Evolutionary conservation across 2,797 vertebrate species (phyloP), one percentile per base, ranked within the genome.

Genomic region (Silurus aristotelis): DNA sequence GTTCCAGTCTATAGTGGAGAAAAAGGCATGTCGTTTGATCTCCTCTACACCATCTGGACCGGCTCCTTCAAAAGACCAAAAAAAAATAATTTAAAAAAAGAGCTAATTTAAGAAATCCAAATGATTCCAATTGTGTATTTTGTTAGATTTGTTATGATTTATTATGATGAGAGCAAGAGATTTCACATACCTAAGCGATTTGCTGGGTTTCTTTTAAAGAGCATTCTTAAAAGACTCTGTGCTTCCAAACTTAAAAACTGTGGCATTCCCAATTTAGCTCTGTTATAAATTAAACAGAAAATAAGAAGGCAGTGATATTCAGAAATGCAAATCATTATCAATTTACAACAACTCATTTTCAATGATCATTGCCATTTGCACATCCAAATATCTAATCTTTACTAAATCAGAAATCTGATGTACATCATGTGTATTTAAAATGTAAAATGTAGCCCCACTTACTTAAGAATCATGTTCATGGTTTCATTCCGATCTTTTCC

Each of bases 401-500:
- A 58, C 27, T 38, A 10, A 5, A 6, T 20, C 5, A 58, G 31
- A 61, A 61, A 60, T 61, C 19, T 43, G 17, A 31, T 31, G 48
- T 55, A 5, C 5, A 68, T 31, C 12, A 38, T 15, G 27, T n/a
- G 6, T 12, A 25, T 61, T 20, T 27, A 12, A 46, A 22, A 2
- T 17, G 48, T 15, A 83, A 56, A 52, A 19, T 70, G 22, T 20
- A 6, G n/a, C 17, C 3, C 67, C 75, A 97, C 98, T 99, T 95
- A 99, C 98, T 99, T 99, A 83, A 99, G 95, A 87, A 99, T 99
- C 97, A 99, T 99, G 94, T 98, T 99, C 98, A 99, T 99, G 77
- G 98, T 99, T 91, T 99, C 98, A 71, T 98, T 99, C 90, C 98
- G 95, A 92, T 99, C 98, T 95, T 99, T 98, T 89, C 98, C 97